A percentile compares a stretch with the other conserved stretches of the same genome.
Evolutionary conservation across 2,113 vertebrate genomes (phyloP).

Genomic region (Heterochromis multidens): DNA sequence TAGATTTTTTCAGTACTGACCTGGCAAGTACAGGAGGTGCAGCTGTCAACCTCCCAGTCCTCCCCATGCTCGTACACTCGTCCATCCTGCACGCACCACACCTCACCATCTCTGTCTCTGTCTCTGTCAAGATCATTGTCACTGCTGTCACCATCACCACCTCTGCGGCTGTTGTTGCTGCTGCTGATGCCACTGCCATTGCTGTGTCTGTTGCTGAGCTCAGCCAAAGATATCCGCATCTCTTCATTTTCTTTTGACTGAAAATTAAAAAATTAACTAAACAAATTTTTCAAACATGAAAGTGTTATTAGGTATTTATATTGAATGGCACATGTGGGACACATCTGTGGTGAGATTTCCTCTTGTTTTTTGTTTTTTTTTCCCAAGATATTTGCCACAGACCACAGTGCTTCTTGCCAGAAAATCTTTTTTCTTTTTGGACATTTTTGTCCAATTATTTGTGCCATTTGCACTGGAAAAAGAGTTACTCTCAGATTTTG

Average conservation of each 20-base stretch:
- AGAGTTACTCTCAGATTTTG: background rate
- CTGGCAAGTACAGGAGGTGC: slow-evolving; percentile 89
- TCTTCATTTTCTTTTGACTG: slow-evolving; percentile 91
- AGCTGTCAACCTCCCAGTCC: slow-evolving; percentile 94
- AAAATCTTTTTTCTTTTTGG: background rate
- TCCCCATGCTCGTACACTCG: slow-evolving; percentile 87
- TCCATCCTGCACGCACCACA: slow-evolving; percentile 90
- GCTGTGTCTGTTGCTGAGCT: slow-evolving; percentile 62
- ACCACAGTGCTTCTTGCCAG: slow-evolving; percentile 18
- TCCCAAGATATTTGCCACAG: background rate
- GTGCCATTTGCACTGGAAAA: background rate
- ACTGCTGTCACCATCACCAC: background rate
- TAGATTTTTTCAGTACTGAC: slow-evolving; percentile 62
- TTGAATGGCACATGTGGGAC: background rate
- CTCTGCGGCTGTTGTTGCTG: background rate
- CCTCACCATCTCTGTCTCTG: slow-evolving; percentile 71
- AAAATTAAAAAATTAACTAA: slow-evolving; percentile 20
- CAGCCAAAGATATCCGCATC: slow-evolving; percentile 84
- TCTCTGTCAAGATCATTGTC: slow-evolving; percentile 24
- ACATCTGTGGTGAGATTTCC: background rate
- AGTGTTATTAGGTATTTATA: background rate
- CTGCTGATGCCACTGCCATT: background rate
- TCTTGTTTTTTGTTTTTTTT: background rate
- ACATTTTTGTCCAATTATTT: background rate
- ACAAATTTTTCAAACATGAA: background rate